Percentiles rank a stretch among this genome's conserved stretches.
Conservation (phyloP, 1,140 invertebrate species). For the Drosophila lacertosa region DNA sequence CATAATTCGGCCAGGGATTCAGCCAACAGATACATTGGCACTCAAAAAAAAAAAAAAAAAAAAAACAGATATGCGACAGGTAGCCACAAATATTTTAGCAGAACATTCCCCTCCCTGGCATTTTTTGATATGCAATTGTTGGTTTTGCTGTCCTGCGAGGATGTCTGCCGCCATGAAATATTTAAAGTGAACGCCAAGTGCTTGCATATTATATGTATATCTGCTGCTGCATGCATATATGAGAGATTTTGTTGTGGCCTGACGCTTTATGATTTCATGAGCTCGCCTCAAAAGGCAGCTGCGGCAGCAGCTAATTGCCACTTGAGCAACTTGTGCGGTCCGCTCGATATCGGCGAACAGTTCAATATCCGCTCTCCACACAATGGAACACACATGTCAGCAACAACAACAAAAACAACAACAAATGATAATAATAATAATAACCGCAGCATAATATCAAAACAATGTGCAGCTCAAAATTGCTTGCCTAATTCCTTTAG, state of each 20-base stretch:
- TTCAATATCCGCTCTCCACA: conserved; percentile 53
- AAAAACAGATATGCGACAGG: conserved; percentile 32
- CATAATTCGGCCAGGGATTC: conserved; percentile 47
- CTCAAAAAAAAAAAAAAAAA: too few relatives aligned
- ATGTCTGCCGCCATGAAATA: conserved; percentile 65
- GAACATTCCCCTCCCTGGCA: neutral
- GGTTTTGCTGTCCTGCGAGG: conserved; percentile 31
- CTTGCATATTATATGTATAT: conserved; percentile 22
- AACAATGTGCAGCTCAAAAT: conserved; percentile 43
- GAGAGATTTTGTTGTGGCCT: neutral
- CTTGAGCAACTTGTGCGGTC: conserved; percentile 52
- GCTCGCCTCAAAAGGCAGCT: conserved; percentile 26
- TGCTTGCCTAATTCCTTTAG: conserved; percentile 7
- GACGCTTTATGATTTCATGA: conserved; percentile 46
- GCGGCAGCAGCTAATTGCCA: conserved; percentile 61
- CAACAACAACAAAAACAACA: conserved; percentile 23
- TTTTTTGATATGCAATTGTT: conserved; percentile 42
- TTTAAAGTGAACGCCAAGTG: conserved; percentile 61
- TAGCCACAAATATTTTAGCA: conserved; percentile 44
- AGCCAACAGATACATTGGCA: conserved; percentile 11
- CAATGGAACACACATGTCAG: conserved; percentile 22
- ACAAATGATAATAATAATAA: conserved; percentile 46
- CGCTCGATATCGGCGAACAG: conserved; percentile 10
- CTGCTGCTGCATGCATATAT: conserved; percentile 57
- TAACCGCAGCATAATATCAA: conserved; percentile 53